phyloP scores from a whole-genome alignment of 2,888 invertebrate species.

The Ypsolopha sequella region DNA sequence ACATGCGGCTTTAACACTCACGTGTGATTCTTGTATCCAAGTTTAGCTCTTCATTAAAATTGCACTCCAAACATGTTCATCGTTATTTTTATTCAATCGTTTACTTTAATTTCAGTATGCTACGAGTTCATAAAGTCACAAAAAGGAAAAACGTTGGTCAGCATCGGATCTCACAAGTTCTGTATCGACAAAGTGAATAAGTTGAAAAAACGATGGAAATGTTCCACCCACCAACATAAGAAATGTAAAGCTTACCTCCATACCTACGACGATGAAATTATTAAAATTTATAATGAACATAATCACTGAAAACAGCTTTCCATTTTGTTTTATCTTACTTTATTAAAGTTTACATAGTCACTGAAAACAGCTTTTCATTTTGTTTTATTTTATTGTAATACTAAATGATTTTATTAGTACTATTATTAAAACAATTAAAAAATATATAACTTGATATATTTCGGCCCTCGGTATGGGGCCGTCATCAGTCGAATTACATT shows the following conservation, averaged over 20 bases:
- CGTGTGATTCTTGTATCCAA: no score
- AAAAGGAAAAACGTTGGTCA: slow-evolving; percentile 1
- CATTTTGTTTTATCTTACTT: no score
- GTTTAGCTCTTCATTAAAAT: no score
- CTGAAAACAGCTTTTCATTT: no score
- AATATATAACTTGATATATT: no score
- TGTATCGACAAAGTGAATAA: not conserved
- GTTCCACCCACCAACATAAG: slow-evolving; percentile 9
- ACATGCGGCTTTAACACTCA: no score
- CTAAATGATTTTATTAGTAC: no score
- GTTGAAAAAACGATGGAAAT: slow-evolving; percentile 8
- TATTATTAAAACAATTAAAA: no score
- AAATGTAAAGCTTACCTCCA: slow-evolving; percentile 1
- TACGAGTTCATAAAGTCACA: not conserved
- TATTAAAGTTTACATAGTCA: no score
- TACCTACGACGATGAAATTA: not conserved
- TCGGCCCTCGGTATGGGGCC: no score
- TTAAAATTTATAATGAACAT: slow-evolving; percentile 1
- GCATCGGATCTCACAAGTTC: slow-evolving; percentile 1
- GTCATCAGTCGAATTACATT: no score
- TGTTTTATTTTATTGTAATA: no score
- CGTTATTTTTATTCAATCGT: not conserved
- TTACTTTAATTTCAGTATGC: slow-evolving; percentile 1
- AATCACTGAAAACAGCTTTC: not conserved
- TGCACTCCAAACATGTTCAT: not conserved